Base-by-base conservation (phyloP, 2,113 vertebrate genomes). In the Sturnus vulgaris region DNA sequence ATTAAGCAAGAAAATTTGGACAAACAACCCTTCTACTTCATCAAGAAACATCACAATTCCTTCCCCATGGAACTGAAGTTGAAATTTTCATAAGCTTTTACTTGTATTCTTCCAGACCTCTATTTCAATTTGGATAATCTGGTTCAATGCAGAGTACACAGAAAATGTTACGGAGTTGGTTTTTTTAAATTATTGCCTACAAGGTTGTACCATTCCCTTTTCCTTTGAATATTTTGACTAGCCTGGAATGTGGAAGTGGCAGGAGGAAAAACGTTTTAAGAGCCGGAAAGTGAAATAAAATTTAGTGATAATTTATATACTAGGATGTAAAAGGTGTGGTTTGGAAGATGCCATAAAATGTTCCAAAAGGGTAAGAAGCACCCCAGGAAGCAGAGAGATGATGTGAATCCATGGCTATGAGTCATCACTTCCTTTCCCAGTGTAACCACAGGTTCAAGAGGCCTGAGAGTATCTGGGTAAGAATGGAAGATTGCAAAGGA, bases 231-330 rank as follows among this genome's bases (percentile, higher is more conserved):
- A 52, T 86, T 86, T 78, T 73, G 17, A 56, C 13, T 66, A 47
- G 55, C 0, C 0, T 19, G 15, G 24, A 80, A 14, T 7, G 11
- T 40, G 21, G 35, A 93, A 69, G 10, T 22, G 19, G 18, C 8
- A 12, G 31, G 46, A 75, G 30, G 17, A 86, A 81, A 86, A 87
- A 40, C 15, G 5, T 63, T 77, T 31, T 50, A n/a, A 63, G 73
- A 65, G 35, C 3, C 63, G 22, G 15, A 75, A 93, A 66, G 6
- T 14, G 7, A 81, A 70, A 70, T 40, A 35, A 65, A 80, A 78
- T 47, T 4, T 55, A 61, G 2, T 28, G 53, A 21, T 5, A 73
- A 40, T 46, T 73, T 86, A 61, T 57, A 13, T 52, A 46, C 33
- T 63, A 42, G 12, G 33, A 20, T 44, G 11, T 11, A 86, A 52